Conservation (phyloP, 2,113 vertebrate species). For the Thunnus maccoyii region DNA sequence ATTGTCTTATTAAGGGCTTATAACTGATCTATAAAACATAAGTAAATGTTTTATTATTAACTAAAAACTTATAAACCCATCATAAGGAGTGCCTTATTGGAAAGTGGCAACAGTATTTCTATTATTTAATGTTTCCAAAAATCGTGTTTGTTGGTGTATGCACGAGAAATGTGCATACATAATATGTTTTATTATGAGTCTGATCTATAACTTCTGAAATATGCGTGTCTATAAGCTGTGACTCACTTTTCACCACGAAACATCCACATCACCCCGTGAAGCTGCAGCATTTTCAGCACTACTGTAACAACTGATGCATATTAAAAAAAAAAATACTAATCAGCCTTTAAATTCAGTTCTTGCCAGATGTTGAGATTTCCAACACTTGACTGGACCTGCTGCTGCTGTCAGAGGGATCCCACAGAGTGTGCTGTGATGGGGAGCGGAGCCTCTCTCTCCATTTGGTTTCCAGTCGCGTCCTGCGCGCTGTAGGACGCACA, state of each 20-base stretch:
- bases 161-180: background rate
- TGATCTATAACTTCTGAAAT: too few species aligned
- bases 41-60: too few species aligned
- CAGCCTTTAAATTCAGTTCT: background rate
- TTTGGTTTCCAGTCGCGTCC: slow-evolving; percentile 73
- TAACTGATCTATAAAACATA: too few species aligned
- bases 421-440: background rate
- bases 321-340: background rate
- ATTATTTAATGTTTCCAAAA: background rate
- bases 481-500: slow-evolving; percentile 52
- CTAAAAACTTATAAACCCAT: background rate
- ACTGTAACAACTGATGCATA: too few species aligned
- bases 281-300: too few species aligned
- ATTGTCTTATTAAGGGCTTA: too few species aligned
- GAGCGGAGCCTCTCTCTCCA: slow-evolving; percentile 20
- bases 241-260: too few species aligned
- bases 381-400: slow-evolving; percentile 35
- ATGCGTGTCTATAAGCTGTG: too few species aligned
- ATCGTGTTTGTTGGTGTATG: background rate
- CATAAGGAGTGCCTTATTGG: background rate
- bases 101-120: background rate
- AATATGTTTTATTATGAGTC: background rate
- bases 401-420: slow-evolving; percentile 9
- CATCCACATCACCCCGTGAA: too few species aligned
- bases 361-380: slow-evolving; percentile 4